phyloP scores from a whole-genome alignment of 2,888 invertebrate species.

The Lymantria monacha region DNA sequence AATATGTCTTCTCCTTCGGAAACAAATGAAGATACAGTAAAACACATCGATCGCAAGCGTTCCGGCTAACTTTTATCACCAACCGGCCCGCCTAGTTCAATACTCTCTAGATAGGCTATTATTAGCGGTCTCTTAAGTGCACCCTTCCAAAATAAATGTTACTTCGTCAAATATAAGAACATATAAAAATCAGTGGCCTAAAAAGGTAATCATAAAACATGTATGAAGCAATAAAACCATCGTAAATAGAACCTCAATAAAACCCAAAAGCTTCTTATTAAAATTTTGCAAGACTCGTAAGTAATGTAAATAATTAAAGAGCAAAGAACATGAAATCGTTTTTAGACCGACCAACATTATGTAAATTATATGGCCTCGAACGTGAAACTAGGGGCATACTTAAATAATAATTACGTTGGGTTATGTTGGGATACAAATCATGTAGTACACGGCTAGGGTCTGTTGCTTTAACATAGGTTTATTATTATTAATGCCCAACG shows the following conservation, averaged over 20 bases:
- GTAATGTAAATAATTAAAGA: slow-evolving; percentile 31
- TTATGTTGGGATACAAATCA: slow-evolving; percentile 36
- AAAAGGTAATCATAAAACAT: slow-evolving; percentile 23
- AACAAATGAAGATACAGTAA: too few species aligned
- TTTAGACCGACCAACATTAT: slow-evolving; percentile 33
- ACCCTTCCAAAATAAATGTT: too few species aligned
- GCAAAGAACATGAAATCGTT: slow-evolving; percentile 36
- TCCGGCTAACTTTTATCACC: too few species aligned
- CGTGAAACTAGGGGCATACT: slow-evolving; percentile 31
- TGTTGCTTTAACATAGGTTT: slow-evolving; percentile 33
- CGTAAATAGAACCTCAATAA: slow-evolving; percentile 18
- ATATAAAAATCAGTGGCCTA: not conserved
- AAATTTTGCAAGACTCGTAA: slow-evolving; percentile 25
- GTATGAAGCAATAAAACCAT: slow-evolving; percentile 25
- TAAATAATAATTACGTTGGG: slow-evolving; percentile 40
- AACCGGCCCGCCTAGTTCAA: too few species aligned
- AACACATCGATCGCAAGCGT: too few species aligned
- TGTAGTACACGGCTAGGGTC: slow-evolving; percentile 30
- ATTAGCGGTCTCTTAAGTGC: too few species aligned
- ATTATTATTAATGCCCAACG: slow-evolving; percentile 41
- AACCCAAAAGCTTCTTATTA: slow-evolving; percentile 33
- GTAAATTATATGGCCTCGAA: slow-evolving; percentile 32
- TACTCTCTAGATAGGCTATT: too few species aligned
- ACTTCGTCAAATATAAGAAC: too few species aligned
- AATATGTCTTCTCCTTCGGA: too few species aligned